phyloP scores from a whole-genome alignment of 1,140 invertebrate genomes.

The Bicyclus anynana region DNA sequence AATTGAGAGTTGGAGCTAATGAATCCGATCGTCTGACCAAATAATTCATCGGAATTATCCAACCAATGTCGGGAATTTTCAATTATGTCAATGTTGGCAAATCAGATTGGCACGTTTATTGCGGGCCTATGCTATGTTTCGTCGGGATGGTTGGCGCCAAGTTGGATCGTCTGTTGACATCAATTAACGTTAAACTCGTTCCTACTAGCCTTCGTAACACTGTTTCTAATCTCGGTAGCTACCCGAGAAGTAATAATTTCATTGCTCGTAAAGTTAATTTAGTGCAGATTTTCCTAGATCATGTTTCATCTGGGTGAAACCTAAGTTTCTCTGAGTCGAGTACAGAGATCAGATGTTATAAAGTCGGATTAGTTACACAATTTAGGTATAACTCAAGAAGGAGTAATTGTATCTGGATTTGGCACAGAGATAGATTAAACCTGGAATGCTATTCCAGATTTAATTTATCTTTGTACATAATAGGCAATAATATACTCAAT shows the following conservation, averaged over 20 bases:
- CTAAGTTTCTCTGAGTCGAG: not conserved
- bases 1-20: too few species aligned
- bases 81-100: not conserved
- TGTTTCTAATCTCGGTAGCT: slow-evolving; percentile 1
- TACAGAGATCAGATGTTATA: not conserved
- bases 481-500: too few species aligned
- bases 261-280: slow-evolving; percentile 4
- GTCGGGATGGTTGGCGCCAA: not conserved
- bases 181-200: slow-evolving; percentile 16
- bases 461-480: too few species aligned
- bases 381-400: too few species aligned
- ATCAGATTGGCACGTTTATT: not conserved
- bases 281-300: slow-evolving; percentile 3
- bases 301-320: not conserved
- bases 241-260: not conserved
- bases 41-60: too few species aligned
- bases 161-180: not conserved
- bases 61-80: too few species aligned
- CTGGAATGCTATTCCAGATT: too few species aligned
- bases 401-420: too few species aligned
- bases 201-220: slow-evolving; percentile 8
- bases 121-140: not conserved
- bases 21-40: too few species aligned
- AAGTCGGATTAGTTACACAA: not conserved
- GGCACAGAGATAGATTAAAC: too few species aligned